Conservation (phyloP, 2,888 invertebrate species). For the Petrophora chlorosata region DNA sequence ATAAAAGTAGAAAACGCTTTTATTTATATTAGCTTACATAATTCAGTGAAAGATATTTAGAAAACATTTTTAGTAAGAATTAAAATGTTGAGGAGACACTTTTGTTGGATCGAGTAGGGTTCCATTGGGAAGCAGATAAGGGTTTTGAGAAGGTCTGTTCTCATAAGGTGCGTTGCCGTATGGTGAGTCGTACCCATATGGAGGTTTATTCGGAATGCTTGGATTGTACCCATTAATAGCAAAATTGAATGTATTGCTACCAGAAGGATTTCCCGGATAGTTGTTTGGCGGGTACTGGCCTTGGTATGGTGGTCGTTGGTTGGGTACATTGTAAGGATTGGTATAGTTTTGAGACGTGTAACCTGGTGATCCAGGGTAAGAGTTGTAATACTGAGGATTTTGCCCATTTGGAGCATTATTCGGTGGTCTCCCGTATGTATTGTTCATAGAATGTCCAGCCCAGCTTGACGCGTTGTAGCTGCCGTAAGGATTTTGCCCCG, state of each 20-base stretch:
- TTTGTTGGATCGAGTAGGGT: conserved; percentile 44
- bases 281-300: conserved; percentile 19
- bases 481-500: conserved; percentile 18
- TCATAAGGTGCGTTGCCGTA: conserved; percentile 33
- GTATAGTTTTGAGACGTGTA: conserved; percentile 26
- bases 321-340: conserved; percentile 21
- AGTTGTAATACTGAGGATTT: conserved; percentile 23
- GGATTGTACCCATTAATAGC: conserved; percentile 33
- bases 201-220: conserved; percentile 34
- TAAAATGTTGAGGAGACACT: conserved; percentile 45
- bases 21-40: no score
- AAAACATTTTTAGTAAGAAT: conserved; percentile 40
- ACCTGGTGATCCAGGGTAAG: conserved; percentile 26
- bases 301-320: conserved; percentile 19
- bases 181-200: conserved; percentile 14
- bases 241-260: conserved; percentile 26
- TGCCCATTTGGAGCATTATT: conserved; percentile 20
- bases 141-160: conserved; percentile 16
- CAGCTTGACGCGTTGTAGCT: conserved; percentile 17
- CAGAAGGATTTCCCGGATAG: conserved; percentile 19
- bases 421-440: conserved; percentile 26
- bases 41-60: no score
- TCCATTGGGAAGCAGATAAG: conserved; percentile 32
- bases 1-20: no score
- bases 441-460: conserved; percentile 17